Evolutionary conservation across 2,113 vertebrate genomes (phyloP).

Genomic region (Mus pahari): DNA sequence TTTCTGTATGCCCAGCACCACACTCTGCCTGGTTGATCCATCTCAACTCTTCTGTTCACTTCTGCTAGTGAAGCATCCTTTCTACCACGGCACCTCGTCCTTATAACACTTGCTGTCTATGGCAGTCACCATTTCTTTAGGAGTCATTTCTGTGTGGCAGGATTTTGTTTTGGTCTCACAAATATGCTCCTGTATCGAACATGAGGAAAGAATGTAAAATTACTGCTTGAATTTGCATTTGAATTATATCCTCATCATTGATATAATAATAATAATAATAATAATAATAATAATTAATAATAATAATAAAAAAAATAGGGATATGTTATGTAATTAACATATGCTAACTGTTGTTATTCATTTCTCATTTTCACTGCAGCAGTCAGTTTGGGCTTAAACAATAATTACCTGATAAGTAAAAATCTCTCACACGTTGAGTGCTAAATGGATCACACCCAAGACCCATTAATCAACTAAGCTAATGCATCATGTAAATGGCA

Average conservation of each 20-base stretch:
- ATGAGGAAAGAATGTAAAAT: not conserved
- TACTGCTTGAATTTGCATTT: slow-evolving; percentile 7
- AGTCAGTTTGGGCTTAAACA: slow-evolving; percentile 62
- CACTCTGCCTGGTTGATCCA: not conserved
- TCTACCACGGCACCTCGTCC: not conserved
- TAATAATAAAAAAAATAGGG: not conserved
- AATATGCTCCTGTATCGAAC: not conserved
- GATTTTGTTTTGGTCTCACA: not conserved
- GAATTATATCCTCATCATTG: not conserved
- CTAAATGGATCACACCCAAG: slow-evolving; percentile 53
- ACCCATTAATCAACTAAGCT: slow-evolving; percentile 57
- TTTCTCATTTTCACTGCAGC: slow-evolving; percentile 52
- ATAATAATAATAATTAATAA: not conserved
- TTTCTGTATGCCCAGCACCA: not conserved
- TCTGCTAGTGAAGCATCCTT: not conserved
- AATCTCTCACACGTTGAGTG: slow-evolving; percentile 45
- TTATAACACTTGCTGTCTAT: not conserved
- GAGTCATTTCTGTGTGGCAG: not conserved
- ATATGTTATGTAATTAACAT: slow-evolving; percentile 25
- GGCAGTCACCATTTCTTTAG: not conserved
- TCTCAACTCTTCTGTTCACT: not conserved
- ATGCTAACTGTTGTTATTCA: slow-evolving; percentile 34
- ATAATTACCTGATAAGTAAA: slow-evolving; percentile 60
- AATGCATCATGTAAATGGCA: slow-evolving; percentile 28
- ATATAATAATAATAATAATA: slow-evolving; percentile 5